Evolutionary conservation across 2,888 invertebrate genomes (phyloP).

Genomic region (Scrobipalpa costella): DNA sequence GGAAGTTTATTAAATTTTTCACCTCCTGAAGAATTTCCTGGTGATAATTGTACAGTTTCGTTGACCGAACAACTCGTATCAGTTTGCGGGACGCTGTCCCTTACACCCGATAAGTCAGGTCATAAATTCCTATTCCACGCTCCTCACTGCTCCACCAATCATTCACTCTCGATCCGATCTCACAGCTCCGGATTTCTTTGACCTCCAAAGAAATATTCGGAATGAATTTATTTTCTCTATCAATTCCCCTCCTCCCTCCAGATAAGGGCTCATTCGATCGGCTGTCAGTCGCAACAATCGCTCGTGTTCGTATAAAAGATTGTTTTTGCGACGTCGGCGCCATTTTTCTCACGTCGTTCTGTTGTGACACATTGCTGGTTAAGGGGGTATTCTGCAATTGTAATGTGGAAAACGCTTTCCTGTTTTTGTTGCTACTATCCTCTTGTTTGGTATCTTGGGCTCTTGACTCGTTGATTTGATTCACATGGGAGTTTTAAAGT

Average conservation of each 20-base stretch:
- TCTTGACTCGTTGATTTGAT: too few species aligned
- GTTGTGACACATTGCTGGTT: constrained; percentile 7
- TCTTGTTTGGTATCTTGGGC: too few species aligned
- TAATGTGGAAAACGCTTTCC: background rate
- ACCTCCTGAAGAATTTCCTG: too few species aligned
- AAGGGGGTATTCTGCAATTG: background rate
- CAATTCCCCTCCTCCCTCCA: background rate
- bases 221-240: constrained; percentile 8
- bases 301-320: constrained; percentile 5
- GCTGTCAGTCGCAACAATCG: constrained; percentile 4
- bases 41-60: too few species aligned
- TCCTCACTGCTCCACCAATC: too few species aligned
- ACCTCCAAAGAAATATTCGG: background rate
- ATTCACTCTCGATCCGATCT: background rate
- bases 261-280: constrained; percentile 4
- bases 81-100: too few species aligned
- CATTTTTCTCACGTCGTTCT: constrained; percentile 17
- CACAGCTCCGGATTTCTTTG: background rate
- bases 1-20: too few species aligned
- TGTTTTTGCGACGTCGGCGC: constrained; percentile 10
- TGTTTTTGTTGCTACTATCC: too few species aligned
- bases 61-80: too few species aligned
- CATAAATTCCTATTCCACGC: too few species aligned
- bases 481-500: too few species aligned
- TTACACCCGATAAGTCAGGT: too few species aligned